Conservation (phyloP, 2,888 invertebrate species). For the Pachymerium ferrugineum region DNA sequence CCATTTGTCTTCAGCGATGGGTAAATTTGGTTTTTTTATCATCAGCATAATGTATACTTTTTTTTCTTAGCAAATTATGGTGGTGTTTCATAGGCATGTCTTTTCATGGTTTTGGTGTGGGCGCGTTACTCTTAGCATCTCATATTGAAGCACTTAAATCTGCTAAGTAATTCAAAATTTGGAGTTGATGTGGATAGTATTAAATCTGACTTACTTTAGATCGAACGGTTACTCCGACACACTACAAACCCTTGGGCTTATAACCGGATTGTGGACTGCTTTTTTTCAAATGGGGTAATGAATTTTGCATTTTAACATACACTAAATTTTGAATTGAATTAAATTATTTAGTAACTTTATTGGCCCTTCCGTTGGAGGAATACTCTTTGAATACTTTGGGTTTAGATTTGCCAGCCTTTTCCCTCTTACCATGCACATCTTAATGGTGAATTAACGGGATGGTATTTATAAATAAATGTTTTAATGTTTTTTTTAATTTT, state of each 20-base stretch:
- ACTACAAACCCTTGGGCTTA: background rate
- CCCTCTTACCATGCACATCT: too few species aligned
- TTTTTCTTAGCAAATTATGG: background rate
- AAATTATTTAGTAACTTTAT: conserved; percentile 5
- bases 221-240: background rate
- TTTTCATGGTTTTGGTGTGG: background rate
- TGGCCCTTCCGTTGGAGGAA: background rate
- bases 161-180: background rate
- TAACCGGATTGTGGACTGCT: background rate
- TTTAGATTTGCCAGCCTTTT: too few species aligned
- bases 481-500: too few species aligned
- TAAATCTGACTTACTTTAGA: background rate
- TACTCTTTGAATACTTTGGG: background rate
- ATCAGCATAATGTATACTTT: too few species aligned
- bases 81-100: background rate
- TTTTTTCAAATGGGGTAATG: background rate
- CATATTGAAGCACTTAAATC: background rate
- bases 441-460: too few species aligned
- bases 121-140: background rate
- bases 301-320: background rate
- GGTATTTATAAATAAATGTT: too few species aligned
- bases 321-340: background rate
- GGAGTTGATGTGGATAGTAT: background rate
- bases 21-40: background rate
- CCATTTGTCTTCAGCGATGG: background rate